phyloP scores from a whole-genome alignment of 2,113 vertebrate genomes.

The Prunella fulvescens region DNA sequence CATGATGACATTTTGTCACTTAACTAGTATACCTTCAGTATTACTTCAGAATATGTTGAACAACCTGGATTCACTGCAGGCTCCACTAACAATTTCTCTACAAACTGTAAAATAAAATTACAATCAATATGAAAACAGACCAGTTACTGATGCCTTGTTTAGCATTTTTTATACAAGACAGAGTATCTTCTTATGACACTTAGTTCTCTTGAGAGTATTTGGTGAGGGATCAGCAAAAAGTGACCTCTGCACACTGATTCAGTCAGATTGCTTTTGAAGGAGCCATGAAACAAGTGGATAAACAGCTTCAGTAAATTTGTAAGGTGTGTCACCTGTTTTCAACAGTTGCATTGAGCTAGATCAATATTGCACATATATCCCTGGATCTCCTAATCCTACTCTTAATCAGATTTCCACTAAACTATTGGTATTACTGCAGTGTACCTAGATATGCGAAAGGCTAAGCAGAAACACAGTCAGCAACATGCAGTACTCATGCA shows the following conservation, averaged over 20 bases:
- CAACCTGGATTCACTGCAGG: background rate
- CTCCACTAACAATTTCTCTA: background rate
- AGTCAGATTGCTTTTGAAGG: background rate
- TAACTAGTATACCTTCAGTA: background rate
- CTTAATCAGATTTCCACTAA: background rate
- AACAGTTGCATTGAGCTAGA: background rate
- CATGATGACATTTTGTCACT: background rate
- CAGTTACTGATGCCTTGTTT: background rate
- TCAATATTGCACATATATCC: background rate
- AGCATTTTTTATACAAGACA: background rate
- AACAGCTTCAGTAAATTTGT: background rate
- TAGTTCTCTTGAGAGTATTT: background rate
- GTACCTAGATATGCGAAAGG: background rate
- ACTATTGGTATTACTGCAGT: background rate
- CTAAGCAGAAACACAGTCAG: background rate
- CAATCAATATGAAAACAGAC: background rate
- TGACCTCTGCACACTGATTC: background rate
- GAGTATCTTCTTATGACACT: background rate
- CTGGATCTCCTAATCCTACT: background rate
- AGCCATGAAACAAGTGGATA: background rate
- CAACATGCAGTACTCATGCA: background rate
- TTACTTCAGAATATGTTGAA: background rate
- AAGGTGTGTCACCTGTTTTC: background rate
- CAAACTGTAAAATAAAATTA: background rate
- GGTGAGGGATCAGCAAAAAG: background rate